Evolutionary conservation across 1,140 invertebrate species (phyloP), one percentile per base, ranked within the genome.

Genomic region (Palaemon carinicauda): DNA sequence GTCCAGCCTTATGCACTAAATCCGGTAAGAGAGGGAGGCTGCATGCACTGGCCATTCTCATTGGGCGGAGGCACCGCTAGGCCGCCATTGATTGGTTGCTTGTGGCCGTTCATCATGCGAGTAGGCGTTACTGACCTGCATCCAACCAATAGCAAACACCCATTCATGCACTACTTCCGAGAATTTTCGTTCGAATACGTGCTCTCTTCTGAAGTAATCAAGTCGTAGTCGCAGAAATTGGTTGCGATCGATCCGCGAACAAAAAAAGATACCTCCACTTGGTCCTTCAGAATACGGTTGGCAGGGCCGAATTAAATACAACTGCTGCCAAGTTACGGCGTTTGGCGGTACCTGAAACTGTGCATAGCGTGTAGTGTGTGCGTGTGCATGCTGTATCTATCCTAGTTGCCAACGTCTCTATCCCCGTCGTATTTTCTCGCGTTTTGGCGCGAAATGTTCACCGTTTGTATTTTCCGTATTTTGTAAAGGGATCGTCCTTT

Each of bases 61-160:
- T 69, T 69, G 60, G 60, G 24, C 60, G 60, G 29, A 27, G 21
- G 60, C 60, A 21, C 12, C 60, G 60, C 29, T 24, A 69, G 60
- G 21, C 21, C 3, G 60, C 3, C 15, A 14, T 29, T n/a, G 21
- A 69, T 69, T 69, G 60, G 60, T 21, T 69, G 60, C 60, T 69
- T 69, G 60, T 24, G 60, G 60, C 60, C 60, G 60, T 69, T 29
- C 60, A 69, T 69, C 60, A 69, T 69, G 60, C 60, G 60, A 69
- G 60, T 24, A 24, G 60, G 60, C 60, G 60, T 24, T 69, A 27
- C 60, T 69, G 60, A 69, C 60, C 60, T 14, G 29, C 60, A 19
- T 69, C 60, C 60, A 69, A 21, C 60, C 60, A 69, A 69, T 69
- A 12, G 29, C 60, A 29, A 3, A 24, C 60, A 69, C 24, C 21